Evolutionary conservation across 2,797 vertebrate genomes (phyloP).

Genomic region (Hippopotamyrus pictus): DNA sequence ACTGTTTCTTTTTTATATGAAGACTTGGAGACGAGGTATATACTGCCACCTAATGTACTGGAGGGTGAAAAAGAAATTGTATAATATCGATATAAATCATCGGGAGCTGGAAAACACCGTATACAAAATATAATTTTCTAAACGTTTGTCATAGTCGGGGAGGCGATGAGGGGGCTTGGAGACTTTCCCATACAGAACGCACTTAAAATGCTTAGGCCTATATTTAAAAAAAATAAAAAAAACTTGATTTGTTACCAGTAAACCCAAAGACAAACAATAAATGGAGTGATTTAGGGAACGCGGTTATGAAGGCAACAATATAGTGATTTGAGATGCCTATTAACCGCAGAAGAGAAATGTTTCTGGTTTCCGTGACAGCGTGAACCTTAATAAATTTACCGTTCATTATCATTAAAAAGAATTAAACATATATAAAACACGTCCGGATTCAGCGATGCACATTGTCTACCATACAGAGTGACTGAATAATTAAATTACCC

Average conservation of each 20-base stretch:
- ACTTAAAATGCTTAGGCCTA: neutral
- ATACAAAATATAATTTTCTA: neutral
- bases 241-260: neutral
- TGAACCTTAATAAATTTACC: neutral
- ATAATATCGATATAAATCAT: neutral
- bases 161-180: neutral
- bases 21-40: neutral
- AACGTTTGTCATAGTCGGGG: neutral
- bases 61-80: neutral
- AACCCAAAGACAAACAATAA: neutral
- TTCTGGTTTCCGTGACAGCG: neutral
- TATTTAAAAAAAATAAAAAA: neutral
- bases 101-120: neutral
- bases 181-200: neutral
- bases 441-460: neutral
- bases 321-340: neutral
- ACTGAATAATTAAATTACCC: neutral
- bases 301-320: neutral
- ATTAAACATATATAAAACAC: neutral
- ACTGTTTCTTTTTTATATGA: neutral
- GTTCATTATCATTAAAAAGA: neutral
- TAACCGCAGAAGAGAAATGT: neutral
- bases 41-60: neutral
- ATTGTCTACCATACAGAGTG: neutral
- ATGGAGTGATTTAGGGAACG: neutral